phyloP scores from a whole-genome alignment of 92 coral and sea anemone genomes.

The Paragorgia papillata region DNA sequence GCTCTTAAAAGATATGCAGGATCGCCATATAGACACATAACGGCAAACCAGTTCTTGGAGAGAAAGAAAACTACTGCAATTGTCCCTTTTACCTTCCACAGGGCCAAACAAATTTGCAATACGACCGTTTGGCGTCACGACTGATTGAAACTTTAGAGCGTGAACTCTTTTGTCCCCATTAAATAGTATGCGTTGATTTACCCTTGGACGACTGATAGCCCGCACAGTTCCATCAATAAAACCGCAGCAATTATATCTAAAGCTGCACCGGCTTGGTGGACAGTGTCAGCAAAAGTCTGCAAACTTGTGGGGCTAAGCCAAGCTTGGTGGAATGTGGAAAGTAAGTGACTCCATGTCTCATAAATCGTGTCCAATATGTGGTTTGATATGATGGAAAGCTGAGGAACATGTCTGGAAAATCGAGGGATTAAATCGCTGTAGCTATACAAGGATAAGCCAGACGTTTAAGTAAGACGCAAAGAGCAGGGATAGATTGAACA shows the following conservation, averaged over 20 bases:
- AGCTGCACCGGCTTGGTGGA: slow-evolving; percentile 7
- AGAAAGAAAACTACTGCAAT: too few relatives aligned
- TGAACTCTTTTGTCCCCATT: slow-evolving; percentile 26
- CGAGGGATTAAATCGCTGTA: slow-evolving; percentile 3
- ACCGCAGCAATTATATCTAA: slow-evolving; percentile 21
- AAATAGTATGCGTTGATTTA: slow-evolving; percentile 6
- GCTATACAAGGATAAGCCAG: slow-evolving; percentile 12
- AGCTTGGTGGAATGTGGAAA: background rate
- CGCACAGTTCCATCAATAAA: slow-evolving; percentile 18
- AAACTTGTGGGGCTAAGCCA: slow-evolving; percentile 4
- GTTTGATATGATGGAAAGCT: slow-evolving; percentile 2
- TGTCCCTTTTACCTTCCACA: background rate
- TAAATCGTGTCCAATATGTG: slow-evolving; percentile 6
- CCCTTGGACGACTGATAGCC: slow-evolving; percentile 10
- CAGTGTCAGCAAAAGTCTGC: background rate
- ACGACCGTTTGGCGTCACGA: slow-evolving; percentile 18
- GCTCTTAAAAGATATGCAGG: slow-evolving; percentile 4
- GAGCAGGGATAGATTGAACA: background rate
- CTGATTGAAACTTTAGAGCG: slow-evolving; percentile 10
- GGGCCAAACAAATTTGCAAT: slow-evolving; percentile 24
- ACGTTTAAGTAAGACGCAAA: background rate
- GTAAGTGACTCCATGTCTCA: slow-evolving; percentile 1
- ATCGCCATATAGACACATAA: slow-evolving; percentile 16
- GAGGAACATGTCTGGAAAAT: slow-evolving; percentile 15
- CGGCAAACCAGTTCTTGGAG: background rate